Base-by-base conservation (phyloP, 2,113 vertebrate genomes). In the Glareola pratincola region DNA sequence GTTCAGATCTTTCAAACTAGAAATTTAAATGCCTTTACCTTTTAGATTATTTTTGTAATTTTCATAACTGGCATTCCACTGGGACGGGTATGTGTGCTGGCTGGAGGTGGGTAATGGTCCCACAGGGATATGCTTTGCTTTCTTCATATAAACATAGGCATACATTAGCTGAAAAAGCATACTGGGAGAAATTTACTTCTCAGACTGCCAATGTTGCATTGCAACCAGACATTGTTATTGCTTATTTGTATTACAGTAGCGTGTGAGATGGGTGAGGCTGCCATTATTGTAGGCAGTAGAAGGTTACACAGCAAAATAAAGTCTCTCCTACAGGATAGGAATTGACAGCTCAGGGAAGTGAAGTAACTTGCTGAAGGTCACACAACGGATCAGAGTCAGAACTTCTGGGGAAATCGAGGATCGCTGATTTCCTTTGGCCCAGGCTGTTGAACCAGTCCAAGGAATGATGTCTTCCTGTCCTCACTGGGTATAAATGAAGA, bases 91-190 rank as follows among this genome's bases (percentile, higher is more conserved):
- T 47, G 43, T 68, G 34, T 72, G 48, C 85, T 89, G 73, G 36
- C 73, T 89, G 75, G 71, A 77, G 56, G 36, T 80, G 36, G 79
- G 30, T 93, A 94, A 89, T 78, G 30, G 68, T 90, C 91, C 79
- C 92, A 84, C 68, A 87, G 92, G 69, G 64, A 81, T 75, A 45
- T 50, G 48, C 10, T 94, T 94, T 87, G 14, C 30, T 91, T 77
- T 91, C 57, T 89, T 94, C 85, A 73, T 78, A 92, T 96, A 96
- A 94, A 94, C 84, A 64, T 16, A 91, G 51, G 30, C 64, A 83
- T 92, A 64, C 27, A 72, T 78, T 81, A 89, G 21, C 36, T 88
- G 79, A 82, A 93, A 85, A 90, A 92, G 50, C 50, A 92, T 86
- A 60, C 43, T 86, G 72, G 36, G 68, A 86, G 20, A 81, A 86